Base-by-base conservation (phyloP, 1,140 invertebrate species). In the Microvelia longipes region DNA sequence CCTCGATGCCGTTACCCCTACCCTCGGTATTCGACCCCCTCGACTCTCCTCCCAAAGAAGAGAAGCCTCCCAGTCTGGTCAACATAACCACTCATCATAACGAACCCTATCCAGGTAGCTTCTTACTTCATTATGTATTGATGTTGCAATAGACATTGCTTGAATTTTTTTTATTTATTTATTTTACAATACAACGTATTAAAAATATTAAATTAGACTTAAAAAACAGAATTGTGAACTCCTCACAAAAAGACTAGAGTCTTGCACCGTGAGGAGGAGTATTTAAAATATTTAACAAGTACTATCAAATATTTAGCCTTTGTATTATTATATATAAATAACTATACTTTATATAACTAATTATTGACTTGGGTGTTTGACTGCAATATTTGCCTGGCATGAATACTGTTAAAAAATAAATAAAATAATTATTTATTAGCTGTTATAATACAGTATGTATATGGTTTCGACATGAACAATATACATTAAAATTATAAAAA, bases 21-120 rank as follows among this genome's bases (percentile, higher is more conserved):
- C 70, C 73, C 19, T 73, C 72, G 19, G 72, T 74, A 19, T 74
- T 74, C 66, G 73, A 74, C 64, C 73, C 73, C 19, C 63, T 74
- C 24, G 73, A 73, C 50, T 71, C 69, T 29, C 70, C 71, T 30
- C 29, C 64, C 24, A 74, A 74, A 63, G 72, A 74, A 15, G 73
- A 74, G 62, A 74, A 74, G 30, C 69, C 68, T n/a, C 64, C 66
- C 35, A 67, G 71, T 71, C 60, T 24, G 11, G 5, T 27, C 70
- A 35, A 27, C 27, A 66, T 26, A 60, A 27, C 50, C 67, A 15
- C 27, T 26, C 13, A 14, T 65, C 24, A 66, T 63, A 14, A n/a
- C 62, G 28, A 61, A 65, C 50, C 26, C 68, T 2, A 69, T 65
- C 28, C 65, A 71, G 50, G n/a, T 71, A 19, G 35, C 11, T 19